These are phyloP conservation scores for Lepidochrysops patricia DNA, from an alignment of 2,888 invertebrate genomes.

Conservation along the genomic window DNA sequence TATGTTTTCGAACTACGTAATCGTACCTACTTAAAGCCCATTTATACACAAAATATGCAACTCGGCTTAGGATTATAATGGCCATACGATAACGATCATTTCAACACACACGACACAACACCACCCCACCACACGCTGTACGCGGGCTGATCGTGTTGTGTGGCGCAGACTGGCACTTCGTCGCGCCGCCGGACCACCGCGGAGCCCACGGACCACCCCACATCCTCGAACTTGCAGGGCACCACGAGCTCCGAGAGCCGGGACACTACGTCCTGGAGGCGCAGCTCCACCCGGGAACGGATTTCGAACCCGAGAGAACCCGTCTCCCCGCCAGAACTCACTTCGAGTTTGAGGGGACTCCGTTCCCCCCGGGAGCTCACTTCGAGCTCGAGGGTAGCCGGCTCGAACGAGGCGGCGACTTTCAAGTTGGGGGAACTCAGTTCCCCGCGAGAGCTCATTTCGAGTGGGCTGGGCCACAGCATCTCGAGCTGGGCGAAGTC, in stretches of 20 bases:
- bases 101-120: not conserved
- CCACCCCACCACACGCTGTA: not conserved
- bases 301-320: not conserved
- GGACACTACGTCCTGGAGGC: not conserved
- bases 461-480: not conserved
- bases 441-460: not conserved
- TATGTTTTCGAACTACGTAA: too few species aligned
- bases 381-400: not conserved
- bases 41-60: too few species aligned
- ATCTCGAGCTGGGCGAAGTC: conserved; percentile 16
- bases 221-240: conserved; percentile 10
- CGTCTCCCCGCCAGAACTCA: too few species aligned
- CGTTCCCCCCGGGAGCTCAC: not conserved
- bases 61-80: too few species aligned
- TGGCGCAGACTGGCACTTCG: conserved; percentile 50
- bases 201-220: not conserved
- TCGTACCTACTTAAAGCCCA: too few species aligned
- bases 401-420: not conserved
- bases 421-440: too few species aligned
- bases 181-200: conserved; percentile 36
- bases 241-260: not conserved
- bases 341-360: not conserved
- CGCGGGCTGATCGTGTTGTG: conserved; percentile 14
- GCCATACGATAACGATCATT: too few species aligned
- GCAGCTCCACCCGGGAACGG: not conserved